Percentiles rank a stretch among this genome's conserved stretches.
phyloP scores from a whole-genome alignment of 2,888 invertebrate species.

The Oscheius myriophilus region DNA sequence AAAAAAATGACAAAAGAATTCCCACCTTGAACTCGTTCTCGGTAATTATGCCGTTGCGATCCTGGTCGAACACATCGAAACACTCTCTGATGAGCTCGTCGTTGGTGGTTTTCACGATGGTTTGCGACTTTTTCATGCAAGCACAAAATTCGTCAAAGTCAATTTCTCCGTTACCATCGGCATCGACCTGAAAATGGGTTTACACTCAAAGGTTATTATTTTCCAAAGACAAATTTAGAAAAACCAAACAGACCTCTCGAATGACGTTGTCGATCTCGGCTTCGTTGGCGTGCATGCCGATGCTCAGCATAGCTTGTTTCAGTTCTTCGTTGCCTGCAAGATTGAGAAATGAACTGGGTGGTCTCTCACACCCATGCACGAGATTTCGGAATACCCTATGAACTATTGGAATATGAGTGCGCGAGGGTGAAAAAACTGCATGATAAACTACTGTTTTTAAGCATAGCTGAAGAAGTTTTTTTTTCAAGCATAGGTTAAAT shows the following conservation, averaged over 20 bases:
- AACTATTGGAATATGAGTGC: too few relatives aligned
- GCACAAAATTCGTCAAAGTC: conserved; percentile 71
- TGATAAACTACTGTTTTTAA: background rate
- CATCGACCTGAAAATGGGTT: conserved; percentile 60
- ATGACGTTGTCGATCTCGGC: conserved; percentile 68
- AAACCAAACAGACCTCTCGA: conserved; percentile 56
- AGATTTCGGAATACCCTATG: too few relatives aligned
- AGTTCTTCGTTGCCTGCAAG: conserved; percentile 66
- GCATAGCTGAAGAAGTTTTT: too few relatives aligned
- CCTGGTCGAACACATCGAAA: conserved; percentile 69
- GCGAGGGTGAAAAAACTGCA: too few relatives aligned
- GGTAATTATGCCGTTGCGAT: conserved; percentile 65
- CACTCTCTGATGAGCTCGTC: conserved; percentile 68
- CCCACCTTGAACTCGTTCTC: conserved; percentile 69
- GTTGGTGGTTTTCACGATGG: conserved; percentile 62
- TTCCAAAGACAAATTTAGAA: too few relatives aligned
- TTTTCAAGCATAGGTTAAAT: too few relatives aligned
- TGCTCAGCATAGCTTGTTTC: conserved; percentile 69
- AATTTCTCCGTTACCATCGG: conserved; percentile 70
- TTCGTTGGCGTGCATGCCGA: conserved; percentile 67
- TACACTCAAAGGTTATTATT: background rate
- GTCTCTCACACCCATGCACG: background rate
- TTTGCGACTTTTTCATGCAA: conserved; percentile 70
- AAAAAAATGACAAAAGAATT: background rate
- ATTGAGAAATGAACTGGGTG: too few relatives aligned